These are phyloP conservation scores for Acronicta alni DNA, from an alignment of 2,888 invertebrate species.

Conservation along the genomic window DNA sequence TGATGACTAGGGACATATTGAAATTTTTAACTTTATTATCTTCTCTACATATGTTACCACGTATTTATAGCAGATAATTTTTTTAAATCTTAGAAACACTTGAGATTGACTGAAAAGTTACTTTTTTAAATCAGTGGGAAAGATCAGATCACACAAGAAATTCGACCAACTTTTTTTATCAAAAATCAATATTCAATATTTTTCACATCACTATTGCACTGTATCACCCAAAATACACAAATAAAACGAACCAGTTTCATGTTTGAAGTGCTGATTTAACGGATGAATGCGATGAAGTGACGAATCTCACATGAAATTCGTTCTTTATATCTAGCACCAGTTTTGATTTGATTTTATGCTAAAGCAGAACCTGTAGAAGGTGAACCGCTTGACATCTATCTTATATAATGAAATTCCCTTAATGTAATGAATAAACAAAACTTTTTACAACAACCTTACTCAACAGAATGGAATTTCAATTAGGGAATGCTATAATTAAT, in stretches of 20 bases:
- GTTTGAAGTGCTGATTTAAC: slow-evolving; percentile 57
- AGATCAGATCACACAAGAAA: no score
- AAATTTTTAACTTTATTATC: no score
- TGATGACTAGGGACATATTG: no score
- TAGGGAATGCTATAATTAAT: slow-evolving; percentile 11
- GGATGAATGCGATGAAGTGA: slow-evolving; percentile 60
- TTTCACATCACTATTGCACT: slow-evolving; percentile 24
- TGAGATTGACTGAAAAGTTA: no score
- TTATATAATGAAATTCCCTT: slow-evolving; percentile 42
- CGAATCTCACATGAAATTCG: slow-evolving; percentile 53
- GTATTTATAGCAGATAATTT: no score
- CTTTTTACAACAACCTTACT: slow-evolving; percentile 27
- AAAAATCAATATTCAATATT: slow-evolving; percentile 1
- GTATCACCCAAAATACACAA: slow-evolving; percentile 48
- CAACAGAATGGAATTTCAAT: slow-evolving; percentile 18
- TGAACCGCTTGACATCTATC: slow-evolving; percentile 64
- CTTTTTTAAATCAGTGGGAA: no score
- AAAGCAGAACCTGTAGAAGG: slow-evolving; percentile 64
- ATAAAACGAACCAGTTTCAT: slow-evolving; percentile 71
- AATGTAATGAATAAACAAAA: slow-evolving; percentile 32
- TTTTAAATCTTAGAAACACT: no score
- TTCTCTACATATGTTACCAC: no score
- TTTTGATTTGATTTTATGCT: slow-evolving; percentile 51
- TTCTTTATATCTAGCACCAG: slow-evolving; percentile 64
- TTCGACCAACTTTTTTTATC: not conserved